Percentiles rank a stretch among this genome's conserved stretches.
phyloP scores from a whole-genome alignment of 2,113 vertebrate genomes.

The Blennius ocellaris region DNA sequence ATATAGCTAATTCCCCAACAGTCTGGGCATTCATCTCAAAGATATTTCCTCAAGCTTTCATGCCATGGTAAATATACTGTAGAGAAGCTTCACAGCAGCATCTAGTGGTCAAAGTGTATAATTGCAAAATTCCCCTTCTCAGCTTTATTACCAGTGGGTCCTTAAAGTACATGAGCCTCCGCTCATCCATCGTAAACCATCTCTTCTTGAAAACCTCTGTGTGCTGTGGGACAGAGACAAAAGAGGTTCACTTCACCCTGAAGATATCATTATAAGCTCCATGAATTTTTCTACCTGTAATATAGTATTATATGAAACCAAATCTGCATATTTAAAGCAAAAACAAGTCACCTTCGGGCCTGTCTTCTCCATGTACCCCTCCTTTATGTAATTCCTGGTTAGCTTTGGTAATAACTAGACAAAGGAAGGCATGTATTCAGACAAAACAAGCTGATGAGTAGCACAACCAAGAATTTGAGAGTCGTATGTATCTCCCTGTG shows the following conservation, averaged over 20 bases:
- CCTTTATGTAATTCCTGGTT: constrained; percentile 89
- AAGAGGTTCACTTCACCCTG: background rate
- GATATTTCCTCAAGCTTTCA: too few species aligned
- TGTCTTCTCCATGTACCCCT: constrained; percentile 95
- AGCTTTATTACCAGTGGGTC: constrained; percentile 86
- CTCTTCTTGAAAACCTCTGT: constrained; percentile 90
- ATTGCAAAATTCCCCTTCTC: constrained; percentile 1
- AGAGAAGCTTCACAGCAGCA: background rate
- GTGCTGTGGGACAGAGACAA: constrained; percentile 80
- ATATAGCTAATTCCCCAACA: background rate
- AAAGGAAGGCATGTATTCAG: constrained; percentile 21
- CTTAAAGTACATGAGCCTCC: constrained; percentile 91
- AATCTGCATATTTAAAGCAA: background rate
- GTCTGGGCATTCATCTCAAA: too few species aligned
- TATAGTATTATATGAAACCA: too few species aligned
- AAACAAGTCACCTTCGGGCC: constrained; percentile 85
- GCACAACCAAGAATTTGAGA: too few species aligned
- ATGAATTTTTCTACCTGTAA: background rate
- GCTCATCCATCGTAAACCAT: constrained; percentile 93
- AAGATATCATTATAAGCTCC: background rate
- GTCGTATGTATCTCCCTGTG: too few species aligned
- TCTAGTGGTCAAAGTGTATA: constrained; percentile 25
- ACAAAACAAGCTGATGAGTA: background rate
- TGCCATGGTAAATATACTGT: too few species aligned
- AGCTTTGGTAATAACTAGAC: constrained; percentile 86